phyloP scores from a whole-genome alignment of 2,888 invertebrate species.

The Stenichneumon culpator region DNA sequence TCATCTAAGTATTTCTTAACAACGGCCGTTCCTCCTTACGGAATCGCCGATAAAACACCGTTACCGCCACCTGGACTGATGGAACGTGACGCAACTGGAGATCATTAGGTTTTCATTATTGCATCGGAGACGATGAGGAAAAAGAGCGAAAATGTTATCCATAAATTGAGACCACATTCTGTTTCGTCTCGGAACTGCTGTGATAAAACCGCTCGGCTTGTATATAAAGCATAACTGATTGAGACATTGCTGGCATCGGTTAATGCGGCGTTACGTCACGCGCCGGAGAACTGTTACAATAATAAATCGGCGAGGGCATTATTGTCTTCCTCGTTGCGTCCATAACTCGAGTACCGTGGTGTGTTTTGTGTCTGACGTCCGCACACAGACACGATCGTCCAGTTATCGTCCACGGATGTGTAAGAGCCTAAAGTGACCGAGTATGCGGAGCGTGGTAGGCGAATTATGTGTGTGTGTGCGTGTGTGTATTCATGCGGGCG shows the following conservation, averaged over 20 bases:
- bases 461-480: conserved; percentile 14
- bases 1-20: conserved; percentile 83
- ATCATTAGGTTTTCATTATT: background rate
- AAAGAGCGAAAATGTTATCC: conserved; percentile 33
- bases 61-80: conserved; percentile 11
- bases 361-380: conserved; percentile 52
- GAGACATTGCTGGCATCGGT: conserved; percentile 75
- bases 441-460: conserved; percentile 18
- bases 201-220: conserved; percentile 37
- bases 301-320: conserved; percentile 80
- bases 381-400: conserved; percentile 46
- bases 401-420: conserved; percentile 41
- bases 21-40: conserved; percentile 69
- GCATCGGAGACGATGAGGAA: background rate
- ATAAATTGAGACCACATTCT: conserved; percentile 66
- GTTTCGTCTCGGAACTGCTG: conserved; percentile 63
- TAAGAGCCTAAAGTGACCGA: conserved; percentile 56
- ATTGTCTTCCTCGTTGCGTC: conserved; percentile 75
- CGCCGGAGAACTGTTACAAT: conserved; percentile 76
- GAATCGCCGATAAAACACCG: conserved; percentile 33
- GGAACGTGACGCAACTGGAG: background rate
- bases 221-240: conserved; percentile 71
- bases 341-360: conserved; percentile 64
- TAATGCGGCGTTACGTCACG: conserved; percentile 80
- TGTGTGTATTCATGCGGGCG: conserved; percentile 50